phyloP scores from a whole-genome alignment of 2,888 invertebrate species.

The Neria commutata region DNA sequence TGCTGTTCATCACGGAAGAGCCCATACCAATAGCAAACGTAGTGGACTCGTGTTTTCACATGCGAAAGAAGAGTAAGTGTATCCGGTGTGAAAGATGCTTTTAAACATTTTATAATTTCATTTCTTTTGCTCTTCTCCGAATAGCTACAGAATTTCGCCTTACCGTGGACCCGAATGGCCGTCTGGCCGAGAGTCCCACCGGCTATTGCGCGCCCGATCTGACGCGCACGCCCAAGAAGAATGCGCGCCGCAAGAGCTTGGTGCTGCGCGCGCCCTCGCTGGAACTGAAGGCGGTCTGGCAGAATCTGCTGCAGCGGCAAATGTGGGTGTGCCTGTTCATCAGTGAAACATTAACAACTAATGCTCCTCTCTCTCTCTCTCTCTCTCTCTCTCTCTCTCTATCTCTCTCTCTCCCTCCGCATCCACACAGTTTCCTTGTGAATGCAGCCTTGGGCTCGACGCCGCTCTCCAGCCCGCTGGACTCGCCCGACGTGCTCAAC shows the following conservation, averaged over 20 bases:
- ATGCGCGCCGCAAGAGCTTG: slow-evolving; percentile 71
- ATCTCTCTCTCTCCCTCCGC: neutral
- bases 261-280: slow-evolving; percentile 80
- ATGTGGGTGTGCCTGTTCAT: slow-evolving; percentile 68
- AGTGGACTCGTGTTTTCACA: slow-evolving; percentile 83
- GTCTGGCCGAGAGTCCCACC: slow-evolving; percentile 73
- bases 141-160: slow-evolving; percentile 85
- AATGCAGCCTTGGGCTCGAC: slow-evolving; percentile 81
- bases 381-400: neutral
- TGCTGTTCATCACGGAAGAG: slow-evolving; percentile 86
- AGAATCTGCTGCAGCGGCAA: slow-evolving; percentile 84
- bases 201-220: slow-evolving; percentile 75
- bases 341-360: neutral
- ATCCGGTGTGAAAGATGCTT: neutral
- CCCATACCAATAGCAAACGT: slow-evolving; percentile 79
- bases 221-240: slow-evolving; percentile 69
- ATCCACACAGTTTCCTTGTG: slow-evolving; percentile 75
- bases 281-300: slow-evolving; percentile 89
- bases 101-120: neutral
- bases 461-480: slow-evolving; percentile 81
- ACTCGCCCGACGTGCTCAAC: slow-evolving; percentile 74
- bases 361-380: neutral
- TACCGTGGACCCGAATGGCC: slow-evolving; percentile 71
- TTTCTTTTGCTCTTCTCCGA: neutral
- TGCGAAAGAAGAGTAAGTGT: slow-evolving; percentile 77